Evolutionary conservation across 2,797 vertebrate species (phyloP), one percentile per base, ranked within the genome.

Genomic region (Choloepus didactylus): DNA sequence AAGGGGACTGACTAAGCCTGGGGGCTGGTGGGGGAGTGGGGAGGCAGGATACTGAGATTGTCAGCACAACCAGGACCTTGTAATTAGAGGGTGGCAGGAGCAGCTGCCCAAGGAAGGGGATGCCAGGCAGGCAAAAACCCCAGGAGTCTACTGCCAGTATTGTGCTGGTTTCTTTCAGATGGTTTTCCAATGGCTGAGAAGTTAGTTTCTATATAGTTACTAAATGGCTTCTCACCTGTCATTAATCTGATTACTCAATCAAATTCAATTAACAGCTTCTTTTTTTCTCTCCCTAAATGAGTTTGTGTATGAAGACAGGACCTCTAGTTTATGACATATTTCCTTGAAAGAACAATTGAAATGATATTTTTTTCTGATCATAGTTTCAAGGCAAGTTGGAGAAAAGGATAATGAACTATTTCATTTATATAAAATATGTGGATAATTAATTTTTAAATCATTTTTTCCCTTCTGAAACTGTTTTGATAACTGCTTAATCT

Each of bases 241-340:
- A 92, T 93, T 94, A 94, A 80, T 31, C 38, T 89, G 69, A 96
- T 92, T 85, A 87, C 94, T 96, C 66, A 80, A 67, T 94, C 51
- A 84, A 86, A 90, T 93, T 90, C 92, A 73, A 67, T 80, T 75
- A 95, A 77, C 27, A 81, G 23, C 60, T 69, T 80, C 35, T 29
- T 85, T 80, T 60, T 25, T 69, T 19, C 49, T 56, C 25, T 75
- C 60, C 35, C n/a, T 81, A 91, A 93, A 79, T 91, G 76, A 83
- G 25, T 81, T 85, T 41, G 3, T 67, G 12, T 79, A 35, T 93
- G 49, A 89, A 93, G 70, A 89, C 25, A 84, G 77, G 82, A 70
- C 31, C 54, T 92, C 69, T 79, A 60, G 64, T 44, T 95, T 59
- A 85, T 5, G 62, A n/a, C 27, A 80, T 8, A 18, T 3, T 64